Base-by-base conservation (phyloP, 2,888 invertebrate genomes). In the Scrobipalpa atriplicella region DNA sequence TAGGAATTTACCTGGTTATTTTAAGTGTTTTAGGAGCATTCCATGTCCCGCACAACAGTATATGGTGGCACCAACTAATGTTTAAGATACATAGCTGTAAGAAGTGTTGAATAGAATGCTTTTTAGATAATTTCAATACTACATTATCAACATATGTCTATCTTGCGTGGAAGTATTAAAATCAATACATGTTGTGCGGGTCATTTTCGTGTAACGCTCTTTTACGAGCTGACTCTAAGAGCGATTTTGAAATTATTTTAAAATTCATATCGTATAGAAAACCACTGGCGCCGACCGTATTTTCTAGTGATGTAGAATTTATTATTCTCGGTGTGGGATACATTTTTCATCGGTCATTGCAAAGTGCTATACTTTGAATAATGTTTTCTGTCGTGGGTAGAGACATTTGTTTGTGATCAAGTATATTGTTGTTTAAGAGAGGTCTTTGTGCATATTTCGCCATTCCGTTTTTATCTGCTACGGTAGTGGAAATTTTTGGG, bases 311-410 rank as follows among this genome's bases (percentile, higher is more conserved):
- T 62, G 62, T 19, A 21, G 21, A 62, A 62, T 62, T 62, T 62
- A 62, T 62, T 62, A 62, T 29, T 16, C 38, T 41, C 39, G 39
- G 39, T 62, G 18, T 16, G n/a, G 29, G 13, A 21, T 62, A 47
- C 61, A 62, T 62, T 62, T 62, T 62, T 62, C 62, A 62, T 62
- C 19, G 41, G 47, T 36, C 47, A 51, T 62, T n/a, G 62, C 47
- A 29, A 47, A 62, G 62, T 62, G 62, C 47, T 61, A n/a, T 61
- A n/a, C 13, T 41, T n/a, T 58, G 58, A 58, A 56, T 56, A 56
- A 56, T 56, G 21, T 21, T 21, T 10, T 5, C 21, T 56, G 54
- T 21, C 54, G 21, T 21, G 13, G 3, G 21, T 13, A 2, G 21
- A 21, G 54, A 56, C 21, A 13, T 13, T 56, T 21, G 29, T 13